phyloP scores from a whole-genome alignment of 2,797 vertebrate genomes.

The Sebastes minor region DNA sequence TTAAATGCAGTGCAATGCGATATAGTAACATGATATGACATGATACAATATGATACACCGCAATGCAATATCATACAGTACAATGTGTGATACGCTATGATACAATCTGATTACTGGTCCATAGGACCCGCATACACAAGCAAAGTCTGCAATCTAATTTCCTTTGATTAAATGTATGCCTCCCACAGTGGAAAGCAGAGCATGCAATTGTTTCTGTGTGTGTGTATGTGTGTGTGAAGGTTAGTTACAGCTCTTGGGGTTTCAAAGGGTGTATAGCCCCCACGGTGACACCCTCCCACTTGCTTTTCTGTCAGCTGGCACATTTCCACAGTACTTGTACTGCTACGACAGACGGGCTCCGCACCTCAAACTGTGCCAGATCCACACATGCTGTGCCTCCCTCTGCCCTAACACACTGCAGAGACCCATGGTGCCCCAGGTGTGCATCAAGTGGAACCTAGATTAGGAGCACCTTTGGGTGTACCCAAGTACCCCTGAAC shows the following conservation, averaged over 20 bases:
- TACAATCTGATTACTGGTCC: conserved; percentile 55
- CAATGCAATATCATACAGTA: conserved; percentile 42
- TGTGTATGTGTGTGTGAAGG: conserved; percentile 8
- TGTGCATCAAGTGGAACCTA: conserved; percentile 36
- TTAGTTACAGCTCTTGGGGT: conserved; percentile 44
- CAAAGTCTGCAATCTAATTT: conserved; percentile 63
- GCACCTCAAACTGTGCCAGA: conserved; percentile 53
- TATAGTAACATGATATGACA: conserved; percentile 45
- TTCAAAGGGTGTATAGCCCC: conserved; percentile 48
- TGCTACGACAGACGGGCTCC: conserved; percentile 43
- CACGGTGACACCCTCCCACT: conserved; percentile 41
- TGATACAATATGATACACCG: conserved; percentile 29
- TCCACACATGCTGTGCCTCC: conserved; percentile 44
- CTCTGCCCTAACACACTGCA: conserved; percentile 32
- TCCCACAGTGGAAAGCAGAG: conserved; percentile 48
- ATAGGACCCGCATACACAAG: conserved; percentile 35
- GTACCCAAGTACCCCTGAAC: neutral
- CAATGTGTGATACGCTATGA: conserved; percentile 30
- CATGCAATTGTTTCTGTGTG: conserved; percentile 20
- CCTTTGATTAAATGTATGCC: conserved; percentile 68
- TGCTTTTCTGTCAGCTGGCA: conserved; percentile 44
- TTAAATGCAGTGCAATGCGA: conserved; percentile 22
- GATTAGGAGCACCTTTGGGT: conserved; percentile 33
- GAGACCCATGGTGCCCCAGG: conserved; percentile 28
- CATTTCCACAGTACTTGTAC: conserved; percentile 38